Conservation (phyloP, 2,797 vertebrate genomes). For the Enteromius unitaeniatus region DNA sequence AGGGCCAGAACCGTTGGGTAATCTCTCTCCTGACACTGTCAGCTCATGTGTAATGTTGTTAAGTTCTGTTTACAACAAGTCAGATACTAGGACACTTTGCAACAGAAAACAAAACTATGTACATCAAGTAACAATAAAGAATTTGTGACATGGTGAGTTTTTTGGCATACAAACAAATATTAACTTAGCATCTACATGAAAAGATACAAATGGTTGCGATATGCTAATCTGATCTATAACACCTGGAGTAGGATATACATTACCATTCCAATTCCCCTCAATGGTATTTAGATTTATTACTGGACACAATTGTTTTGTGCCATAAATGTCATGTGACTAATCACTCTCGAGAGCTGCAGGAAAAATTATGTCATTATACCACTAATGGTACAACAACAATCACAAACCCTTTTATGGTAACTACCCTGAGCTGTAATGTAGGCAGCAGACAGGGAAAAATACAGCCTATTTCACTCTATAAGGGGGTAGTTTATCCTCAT, state of each 20-base stretch:
- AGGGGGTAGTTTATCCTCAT: neutral
- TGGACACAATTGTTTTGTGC: neutral
- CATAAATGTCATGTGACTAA: conserved; percentile 13
- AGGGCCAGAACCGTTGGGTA: conserved; percentile 8
- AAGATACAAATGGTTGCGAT: neutral
- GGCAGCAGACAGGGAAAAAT: neutral
- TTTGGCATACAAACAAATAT: neutral
- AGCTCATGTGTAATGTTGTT: conserved; percentile 25
- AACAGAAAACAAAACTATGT: neutral
- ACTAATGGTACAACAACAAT: neutral
- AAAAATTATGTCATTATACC: neutral
- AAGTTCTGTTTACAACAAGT: neutral
- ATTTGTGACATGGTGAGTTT: neutral
- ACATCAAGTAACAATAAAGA: neutral
- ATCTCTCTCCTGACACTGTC: neutral
- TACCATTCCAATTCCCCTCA: neutral
- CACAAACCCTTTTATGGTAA: neutral
- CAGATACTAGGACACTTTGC: neutral
- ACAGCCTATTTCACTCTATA: neutral
- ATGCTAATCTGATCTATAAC: neutral
- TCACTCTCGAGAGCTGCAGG: conserved; percentile 11
- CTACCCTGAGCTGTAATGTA: neutral
- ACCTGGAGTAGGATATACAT: neutral
- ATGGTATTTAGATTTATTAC: neutral
- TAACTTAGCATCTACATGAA: neutral